Evolutionary conservation across 2,113 vertebrate genomes (phyloP), one percentile per base, ranked within the genome.

Genomic region (Bufo bufo): DNA sequence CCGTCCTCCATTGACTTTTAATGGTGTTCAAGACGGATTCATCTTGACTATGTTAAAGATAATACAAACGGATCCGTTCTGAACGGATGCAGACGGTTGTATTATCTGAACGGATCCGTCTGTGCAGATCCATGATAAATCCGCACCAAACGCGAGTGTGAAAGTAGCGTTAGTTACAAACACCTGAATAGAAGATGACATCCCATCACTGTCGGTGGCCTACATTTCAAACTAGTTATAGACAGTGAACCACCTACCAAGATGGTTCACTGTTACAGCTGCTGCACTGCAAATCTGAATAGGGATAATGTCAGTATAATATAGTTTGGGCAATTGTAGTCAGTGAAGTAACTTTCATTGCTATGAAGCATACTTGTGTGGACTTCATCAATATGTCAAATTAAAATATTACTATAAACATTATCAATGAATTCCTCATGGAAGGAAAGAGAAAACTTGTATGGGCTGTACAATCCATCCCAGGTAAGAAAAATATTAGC

Each of bases 401-500:
- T 49, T 49, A n/a, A 65, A 59, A 65, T 65, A 65, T 82, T 82
- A 47, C 45, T 77, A 19, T 59, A 23, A 75, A 58, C 54, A 61
- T 5, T 61, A 33, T 23, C 19, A 59, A 75, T 54, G 54, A 77
- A 79, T 66, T 78, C 59, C 58, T 33, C 63, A 43, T 77, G 43
- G 19, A 12, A 52, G 47, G 20, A 16, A 63, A 72, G 54, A 56
- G 43, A 85, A 72, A 72, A 59, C 23, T 19, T 47, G 47, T 82
- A 72, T 71, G 23, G 65, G 16, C 45, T 50, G 2, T 49, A 45
- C 7, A 75, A 33, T 74, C 13, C 66, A 61, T 61, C 17, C 7
- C 17, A 47, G 12, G 61, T 43, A 52, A n/a, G 65, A n/a, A 80
- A 82, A 82, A 75, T 61, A 75, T 82, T 75, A 75, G 86, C 54